A percentile compares a stretch with the other conserved stretches of the same genome.
Evolutionary conservation across 2,113 vertebrate genomes (phyloP).

Genomic region (Abramis brama): DNA sequence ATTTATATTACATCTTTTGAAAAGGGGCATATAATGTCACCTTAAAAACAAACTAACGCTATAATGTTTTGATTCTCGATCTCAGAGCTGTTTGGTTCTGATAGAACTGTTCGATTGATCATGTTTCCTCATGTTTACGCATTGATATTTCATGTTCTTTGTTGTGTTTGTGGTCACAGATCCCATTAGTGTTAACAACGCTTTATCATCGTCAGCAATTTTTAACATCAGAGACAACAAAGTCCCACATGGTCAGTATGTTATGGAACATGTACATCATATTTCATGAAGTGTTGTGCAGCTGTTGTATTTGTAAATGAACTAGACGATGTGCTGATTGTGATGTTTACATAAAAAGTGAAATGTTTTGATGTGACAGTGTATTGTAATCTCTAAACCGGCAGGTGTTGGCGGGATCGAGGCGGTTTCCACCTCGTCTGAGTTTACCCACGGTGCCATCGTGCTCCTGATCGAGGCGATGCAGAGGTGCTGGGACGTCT

Average conservation of each 20-base stretch:
- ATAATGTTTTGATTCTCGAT: no score
- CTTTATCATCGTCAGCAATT: constrained; percentile 33
- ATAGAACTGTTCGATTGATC: no score
- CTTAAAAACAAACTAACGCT: no score
- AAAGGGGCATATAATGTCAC: no score
- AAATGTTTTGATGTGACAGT: neutral
- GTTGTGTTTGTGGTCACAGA: constrained; percentile 32
- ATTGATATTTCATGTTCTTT: neutral
- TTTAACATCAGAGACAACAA: constrained; percentile 49
- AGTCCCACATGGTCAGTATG: constrained; percentile 42
- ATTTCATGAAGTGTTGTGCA: neutral
- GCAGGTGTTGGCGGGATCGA: constrained; percentile 40
- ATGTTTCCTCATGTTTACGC: no score
- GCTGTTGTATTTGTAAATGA: neutral
- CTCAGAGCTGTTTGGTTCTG: no score
- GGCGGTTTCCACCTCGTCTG: constrained; percentile 61
- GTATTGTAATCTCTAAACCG: neutral
- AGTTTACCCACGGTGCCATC: constrained; percentile 76
- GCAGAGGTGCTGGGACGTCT: constrained; percentile 74
- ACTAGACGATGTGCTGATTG: neutral
- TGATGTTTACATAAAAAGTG: neutral
- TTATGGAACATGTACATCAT: no score
- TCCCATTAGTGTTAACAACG: constrained; percentile 52
- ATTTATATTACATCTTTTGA: no score
- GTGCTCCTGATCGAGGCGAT: constrained; percentile 76